Evolutionary conservation across 1,140 invertebrate genomes (phyloP).

Genomic region (Drosophila micromelanica): DNA sequence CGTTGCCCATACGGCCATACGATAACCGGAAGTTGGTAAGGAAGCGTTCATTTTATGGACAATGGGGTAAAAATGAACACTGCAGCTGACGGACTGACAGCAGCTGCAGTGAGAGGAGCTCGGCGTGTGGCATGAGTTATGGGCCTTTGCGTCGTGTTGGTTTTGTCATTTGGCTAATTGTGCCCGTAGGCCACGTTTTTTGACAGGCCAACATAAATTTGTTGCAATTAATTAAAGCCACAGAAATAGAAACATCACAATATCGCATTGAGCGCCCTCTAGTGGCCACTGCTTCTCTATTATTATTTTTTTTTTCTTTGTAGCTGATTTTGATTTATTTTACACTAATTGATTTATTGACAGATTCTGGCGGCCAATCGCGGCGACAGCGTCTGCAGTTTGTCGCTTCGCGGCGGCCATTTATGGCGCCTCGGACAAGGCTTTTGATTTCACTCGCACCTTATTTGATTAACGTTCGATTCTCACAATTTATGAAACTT

Average conservation of each 20-base stretch:
- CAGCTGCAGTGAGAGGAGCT: constrained; percentile 10
- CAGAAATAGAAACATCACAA: constrained; percentile 70
- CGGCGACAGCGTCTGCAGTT: constrained; percentile 67
- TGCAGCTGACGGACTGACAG: constrained; percentile 6
- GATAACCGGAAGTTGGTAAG: constrained; percentile 44
- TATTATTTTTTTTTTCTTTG: neutral
- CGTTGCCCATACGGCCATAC: constrained; percentile 23
- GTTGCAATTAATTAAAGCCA: constrained; percentile 79
- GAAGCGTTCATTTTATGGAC: constrained; percentile 45
- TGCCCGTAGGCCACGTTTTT: constrained; percentile 70
- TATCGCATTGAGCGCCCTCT: constrained; percentile 41
- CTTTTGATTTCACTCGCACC: constrained; percentile 60
- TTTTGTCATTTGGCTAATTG: constrained; percentile 80
- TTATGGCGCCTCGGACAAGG: constrained; percentile 57
- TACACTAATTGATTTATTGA: constrained; percentile 80
- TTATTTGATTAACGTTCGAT: constrained; percentile 82
- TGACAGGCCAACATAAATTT: constrained; percentile 72
- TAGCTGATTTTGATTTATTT: constrained; percentile 63
- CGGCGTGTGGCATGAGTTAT: constrained; percentile 61
- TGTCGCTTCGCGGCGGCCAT: constrained; percentile 67
- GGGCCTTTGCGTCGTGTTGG: constrained; percentile 56
- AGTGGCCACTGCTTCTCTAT: constrained; percentile 16
- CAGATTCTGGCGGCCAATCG: constrained; percentile 62
- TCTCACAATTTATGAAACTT: constrained; percentile 81
- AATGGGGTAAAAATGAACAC: constrained; percentile 19